Percentiles rank a stretch among this genome's conserved stretches.
Conservation (phyloP, 2,797 vertebrate species). For the Muscicapa comitata region DNA sequence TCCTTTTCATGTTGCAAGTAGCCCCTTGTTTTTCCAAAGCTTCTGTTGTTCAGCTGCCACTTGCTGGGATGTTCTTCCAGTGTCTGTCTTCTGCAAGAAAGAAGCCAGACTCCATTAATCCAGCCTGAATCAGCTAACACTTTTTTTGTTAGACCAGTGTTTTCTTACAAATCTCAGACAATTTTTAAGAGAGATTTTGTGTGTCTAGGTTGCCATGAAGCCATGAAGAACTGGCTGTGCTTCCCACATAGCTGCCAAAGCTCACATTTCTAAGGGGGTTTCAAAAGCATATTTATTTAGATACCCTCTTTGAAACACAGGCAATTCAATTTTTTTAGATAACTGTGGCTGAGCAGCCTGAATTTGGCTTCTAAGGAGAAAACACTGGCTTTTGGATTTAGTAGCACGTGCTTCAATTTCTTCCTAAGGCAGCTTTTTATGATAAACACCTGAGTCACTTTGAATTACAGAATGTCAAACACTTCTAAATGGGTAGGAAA, state of each 20-base stretch:
- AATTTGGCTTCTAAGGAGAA: background rate
- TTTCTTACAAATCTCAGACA: background rate
- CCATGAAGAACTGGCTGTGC: background rate
- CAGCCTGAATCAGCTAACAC: background rate
- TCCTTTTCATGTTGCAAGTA: slow-evolving; percentile 12
- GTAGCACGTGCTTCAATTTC: background rate
- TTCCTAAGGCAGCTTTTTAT: slow-evolving; percentile 23
- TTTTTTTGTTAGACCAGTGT: background rate
- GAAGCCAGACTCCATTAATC: background rate
- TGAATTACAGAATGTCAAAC: slow-evolving; percentile 38
- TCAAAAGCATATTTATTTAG: background rate
- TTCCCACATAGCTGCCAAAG: background rate
- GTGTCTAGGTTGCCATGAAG: background rate
- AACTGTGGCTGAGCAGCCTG: background rate
- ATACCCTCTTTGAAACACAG: background rate
- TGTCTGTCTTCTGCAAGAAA: background rate
- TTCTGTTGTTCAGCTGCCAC: background rate
- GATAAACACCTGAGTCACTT: slow-evolving; percentile 46
- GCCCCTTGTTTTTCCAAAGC: slow-evolving; percentile 33
- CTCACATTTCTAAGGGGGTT: background rate
- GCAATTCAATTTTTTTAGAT: background rate
- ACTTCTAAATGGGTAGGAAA: slow-evolving; percentile 5
- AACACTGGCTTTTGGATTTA: background rate
- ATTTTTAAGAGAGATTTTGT: background rate
- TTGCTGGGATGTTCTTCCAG: background rate